phyloP scores from a whole-genome alignment of 1,140 invertebrate genomes.

The Mercenaria mercenaria region DNA sequence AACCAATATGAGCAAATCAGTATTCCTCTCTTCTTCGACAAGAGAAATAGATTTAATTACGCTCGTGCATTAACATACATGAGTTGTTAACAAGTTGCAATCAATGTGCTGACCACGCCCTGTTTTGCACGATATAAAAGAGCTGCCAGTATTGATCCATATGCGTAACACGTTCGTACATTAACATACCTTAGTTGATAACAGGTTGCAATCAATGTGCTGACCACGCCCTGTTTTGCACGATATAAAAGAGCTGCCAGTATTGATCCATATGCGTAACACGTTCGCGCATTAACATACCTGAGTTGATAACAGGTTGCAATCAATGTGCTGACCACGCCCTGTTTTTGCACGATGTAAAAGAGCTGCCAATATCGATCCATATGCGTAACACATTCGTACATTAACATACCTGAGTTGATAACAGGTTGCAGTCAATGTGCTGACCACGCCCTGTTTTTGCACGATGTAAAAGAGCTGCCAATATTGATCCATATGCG shows the following conservation, averaged over 20 bases:
- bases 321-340: slow-evolving; percentile 96
- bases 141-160: too few relatives aligned
- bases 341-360: slow-evolving; percentile 92
- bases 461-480: slow-evolving; percentile 93
- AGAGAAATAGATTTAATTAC: too few relatives aligned
- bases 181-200: slow-evolving; percentile 93
- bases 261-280: slow-evolving; percentile 98
- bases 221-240: slow-evolving; percentile 93
- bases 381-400: slow-evolving; percentile 98
- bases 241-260: slow-evolving; percentile 95
- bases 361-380: slow-evolving; percentile 97
- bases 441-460: slow-evolving; percentile 95
- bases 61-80: too few relatives aligned
- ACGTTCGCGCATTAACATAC: too few relatives aligned
- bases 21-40: too few relatives aligned
- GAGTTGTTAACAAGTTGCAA: too few relatives aligned
- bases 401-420: slow-evolving; percentile 92
- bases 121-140: too few relatives aligned
- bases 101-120: too few relatives aligned
- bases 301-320: slow-evolving; percentile 97
- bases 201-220: slow-evolving; percentile 97
- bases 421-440: slow-evolving; percentile 97
- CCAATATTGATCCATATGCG: slow-evolving; percentile 97
- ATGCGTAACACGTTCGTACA: too few relatives aligned
- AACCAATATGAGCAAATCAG: too few relatives aligned